A percentile compares a stretch with the other conserved stretches of the same genome.
These are phyloP conservation scores for Procavia capensis DNA, from an alignment of 2,113 vertebrate species.

Conservation along the genomic window DNA sequence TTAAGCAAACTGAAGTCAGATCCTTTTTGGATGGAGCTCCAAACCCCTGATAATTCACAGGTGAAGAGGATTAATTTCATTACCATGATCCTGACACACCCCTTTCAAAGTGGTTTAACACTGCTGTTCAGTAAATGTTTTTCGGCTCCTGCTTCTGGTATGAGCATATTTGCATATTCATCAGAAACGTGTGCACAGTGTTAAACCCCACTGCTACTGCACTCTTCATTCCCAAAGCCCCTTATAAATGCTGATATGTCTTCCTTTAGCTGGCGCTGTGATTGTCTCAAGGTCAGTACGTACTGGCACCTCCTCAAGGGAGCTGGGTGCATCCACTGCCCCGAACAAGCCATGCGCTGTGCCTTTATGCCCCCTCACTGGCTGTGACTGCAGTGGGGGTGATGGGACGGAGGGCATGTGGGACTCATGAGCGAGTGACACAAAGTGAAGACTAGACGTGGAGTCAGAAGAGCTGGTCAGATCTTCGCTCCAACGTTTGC, in stretches of 20 bases:
- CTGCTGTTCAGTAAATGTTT: constrained; percentile 62
- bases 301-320: not conserved
- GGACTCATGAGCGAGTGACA: fast-evolving
- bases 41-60: constrained; percentile 75
- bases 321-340: not conserved
- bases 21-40: constrained; percentile 68
- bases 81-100: constrained; percentile 73
- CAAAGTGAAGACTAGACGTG: too few species aligned
- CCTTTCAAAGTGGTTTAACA: constrained; percentile 75
- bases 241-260: constrained; percentile 48
- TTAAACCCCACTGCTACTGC: not conserved
- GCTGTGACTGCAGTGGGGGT: not conserved
- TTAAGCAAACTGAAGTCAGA: constrained; percentile 63
- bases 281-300: constrained; percentile 59
- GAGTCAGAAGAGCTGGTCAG: not conserved
- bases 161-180: constrained; percentile 77
- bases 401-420: too few species aligned
- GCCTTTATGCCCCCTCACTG: not conserved
- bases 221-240: not conserved
- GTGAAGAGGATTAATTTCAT: constrained; percentile 80
- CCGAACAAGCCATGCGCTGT: not conserved
- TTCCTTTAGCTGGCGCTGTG: constrained; percentile 12
- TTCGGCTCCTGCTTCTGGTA: constrained; percentile 55
- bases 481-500: not conserved
- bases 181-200: constrained; percentile 51